Evolutionary conservation across 92 coral and sea anemone genomes (phyloP), one percentile per base, ranked within the genome.

Genomic region (Parazoanthus swiftii): DNA sequence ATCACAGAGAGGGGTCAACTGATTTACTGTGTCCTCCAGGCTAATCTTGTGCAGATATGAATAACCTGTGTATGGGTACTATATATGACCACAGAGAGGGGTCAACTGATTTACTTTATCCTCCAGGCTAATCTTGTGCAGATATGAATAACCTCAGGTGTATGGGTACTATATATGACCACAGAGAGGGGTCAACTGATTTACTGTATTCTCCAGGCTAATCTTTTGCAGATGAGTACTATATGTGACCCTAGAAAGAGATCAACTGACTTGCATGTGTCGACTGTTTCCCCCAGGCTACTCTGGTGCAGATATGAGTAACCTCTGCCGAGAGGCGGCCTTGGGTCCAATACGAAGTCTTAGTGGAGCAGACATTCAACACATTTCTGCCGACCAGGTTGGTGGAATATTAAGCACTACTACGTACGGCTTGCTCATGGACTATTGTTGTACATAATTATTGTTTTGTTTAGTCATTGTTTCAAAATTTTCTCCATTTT

Each of bases 261-360:
- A 2, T 63, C 68, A 63, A 63, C 23, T 63, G 5, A 63, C 25
- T 25, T 16, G 20, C 23, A 63, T 16, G 23, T 63, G 3, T 21
- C 68, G 1, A 21, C 25, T 38, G 74, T 81, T 1, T 54, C 68
- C 6, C 85, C 23, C 88, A 97, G 99, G 99, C 20, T 97, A 97
- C 88, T 97, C 99, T 36, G 99, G 99, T 50, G 92, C 99, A 20
- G 99, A 97, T 74, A 95, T 97, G 99, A 96, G 97, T 74, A 95
- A 95, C 83, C 86, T 97, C 29, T 97, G 99, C 81, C 89, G 98
- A 76, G 99, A 97, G 90, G 99, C 99, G 33, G 98, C 98, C 56
- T 93, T 97, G 81, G 99, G 99, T 37, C 99, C 99, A 26, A 97
- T 97, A 66, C 85, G 99, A 76, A 92, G 97, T 88, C 91, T 97